Evolutionary conservation across 1,140 invertebrate species (phyloP).

Genomic region (Drosophila melanogaster): DNA sequence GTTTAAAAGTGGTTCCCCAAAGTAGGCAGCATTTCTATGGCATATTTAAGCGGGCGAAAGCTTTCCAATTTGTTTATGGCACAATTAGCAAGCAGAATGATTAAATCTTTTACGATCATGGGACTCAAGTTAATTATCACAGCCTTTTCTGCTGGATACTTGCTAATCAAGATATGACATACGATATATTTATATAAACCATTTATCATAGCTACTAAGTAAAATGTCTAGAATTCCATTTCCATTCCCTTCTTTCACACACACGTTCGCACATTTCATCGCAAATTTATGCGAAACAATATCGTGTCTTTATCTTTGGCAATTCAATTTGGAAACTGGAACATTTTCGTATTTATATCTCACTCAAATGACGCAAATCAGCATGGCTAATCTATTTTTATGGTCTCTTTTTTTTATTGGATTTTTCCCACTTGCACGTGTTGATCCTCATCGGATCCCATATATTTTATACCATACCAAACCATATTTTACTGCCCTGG

Average conservation of each 20-base stretch:
- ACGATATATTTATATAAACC: no score
- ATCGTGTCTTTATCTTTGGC: slow-evolving; percentile 14
- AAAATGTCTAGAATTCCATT: neutral
- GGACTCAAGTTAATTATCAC: no score
- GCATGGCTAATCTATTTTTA: slow-evolving; percentile 11
- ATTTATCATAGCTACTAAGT: neutral
- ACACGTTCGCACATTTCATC: neutral
- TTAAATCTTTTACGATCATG: no score
- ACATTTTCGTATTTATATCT: neutral
- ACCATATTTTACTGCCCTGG: neutral
- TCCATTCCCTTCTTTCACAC: no score
- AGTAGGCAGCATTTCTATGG: no score
- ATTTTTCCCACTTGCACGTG: slow-evolving; percentile 14
- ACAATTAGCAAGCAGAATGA: no score
- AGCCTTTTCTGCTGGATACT: no score
- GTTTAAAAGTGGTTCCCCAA: neutral
- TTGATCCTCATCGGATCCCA: neutral
- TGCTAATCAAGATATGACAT: no score
- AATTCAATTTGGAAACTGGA: neutral
- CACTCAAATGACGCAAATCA: slow-evolving; percentile 21
- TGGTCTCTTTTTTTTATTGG: neutral
- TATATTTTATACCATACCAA: neutral
- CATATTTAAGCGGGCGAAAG: no score
- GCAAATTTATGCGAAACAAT: slow-evolving; percentile 22
- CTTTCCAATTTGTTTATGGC: no score